These are phyloP conservation scores for Micronisus gabar DNA, from an alignment of 2,113 vertebrate genomes.

Conservation along the genomic window DNA sequence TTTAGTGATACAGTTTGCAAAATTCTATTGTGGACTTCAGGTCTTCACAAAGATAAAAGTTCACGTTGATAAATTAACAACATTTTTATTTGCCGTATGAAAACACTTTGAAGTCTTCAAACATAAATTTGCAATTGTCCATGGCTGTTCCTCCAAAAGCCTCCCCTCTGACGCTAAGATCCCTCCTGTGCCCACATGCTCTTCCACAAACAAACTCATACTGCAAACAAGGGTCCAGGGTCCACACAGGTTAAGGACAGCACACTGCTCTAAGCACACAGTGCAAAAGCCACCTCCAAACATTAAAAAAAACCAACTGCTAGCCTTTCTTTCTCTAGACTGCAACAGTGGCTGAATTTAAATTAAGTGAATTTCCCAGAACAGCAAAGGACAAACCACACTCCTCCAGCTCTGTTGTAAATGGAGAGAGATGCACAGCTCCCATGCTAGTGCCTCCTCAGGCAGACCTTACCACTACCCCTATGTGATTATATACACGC, in stretches of 20 bases:
- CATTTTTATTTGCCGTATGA: background rate
- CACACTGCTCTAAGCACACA: background rate
- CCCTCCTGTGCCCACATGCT: background rate
- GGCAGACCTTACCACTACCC: background rate
- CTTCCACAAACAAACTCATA: background rate
- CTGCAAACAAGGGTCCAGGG: slow-evolving; percentile 22
- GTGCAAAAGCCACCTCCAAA: background rate
- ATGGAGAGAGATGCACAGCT: background rate
- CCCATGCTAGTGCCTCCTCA: background rate
- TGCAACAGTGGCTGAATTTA: background rate
- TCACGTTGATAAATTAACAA: background rate
- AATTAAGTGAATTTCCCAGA: background rate
- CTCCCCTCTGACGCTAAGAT: background rate
- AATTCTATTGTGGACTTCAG: background rate
- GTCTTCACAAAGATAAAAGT: background rate
- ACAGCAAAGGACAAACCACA: background rate
- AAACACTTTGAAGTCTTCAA: background rate
- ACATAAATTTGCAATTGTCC: background rate
- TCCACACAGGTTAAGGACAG: slow-evolving; percentile 35
- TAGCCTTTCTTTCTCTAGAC: background rate
- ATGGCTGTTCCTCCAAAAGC: background rate
- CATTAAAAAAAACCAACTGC: background rate
- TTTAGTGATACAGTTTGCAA: background rate
- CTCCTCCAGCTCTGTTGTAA: background rate
- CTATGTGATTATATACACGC: accelerated